Evolutionary conservation across 2,888 invertebrate genomes (phyloP).

Genomic region (Plebejus anna): DNA sequence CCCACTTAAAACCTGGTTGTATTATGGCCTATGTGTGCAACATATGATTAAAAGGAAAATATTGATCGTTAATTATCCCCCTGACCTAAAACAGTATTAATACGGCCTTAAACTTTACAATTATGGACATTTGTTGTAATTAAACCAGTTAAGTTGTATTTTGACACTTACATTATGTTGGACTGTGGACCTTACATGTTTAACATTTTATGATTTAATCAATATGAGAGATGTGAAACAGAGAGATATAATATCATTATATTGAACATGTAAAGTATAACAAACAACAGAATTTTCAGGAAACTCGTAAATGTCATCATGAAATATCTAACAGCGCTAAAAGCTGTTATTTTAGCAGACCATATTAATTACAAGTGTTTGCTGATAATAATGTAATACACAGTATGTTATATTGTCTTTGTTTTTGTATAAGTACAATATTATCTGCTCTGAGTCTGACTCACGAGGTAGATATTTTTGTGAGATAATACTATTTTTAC

Average conservation of each 20-base stretch:
- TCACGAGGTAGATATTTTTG: constrained; percentile 20
- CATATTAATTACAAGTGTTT: constrained; percentile 9
- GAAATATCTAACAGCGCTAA: not conserved
- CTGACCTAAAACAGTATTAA: constrained; percentile 10
- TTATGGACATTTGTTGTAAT: constrained; percentile 4
- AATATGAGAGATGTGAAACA: not conserved
- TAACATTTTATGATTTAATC: not conserved
- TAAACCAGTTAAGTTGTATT: not conserved
- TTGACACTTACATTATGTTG: not conserved
- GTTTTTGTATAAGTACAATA: constrained; percentile 17
- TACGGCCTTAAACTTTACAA: constrained; percentile 8
- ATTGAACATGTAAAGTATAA: not conserved
- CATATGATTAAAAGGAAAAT: not conserved
- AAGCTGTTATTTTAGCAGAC: constrained; percentile 5
- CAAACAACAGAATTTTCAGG: not conserved
- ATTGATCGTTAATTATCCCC: constrained; percentile 17
- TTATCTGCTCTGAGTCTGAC: constrained; percentile 29
- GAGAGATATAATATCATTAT: not conserved
- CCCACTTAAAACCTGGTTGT: constrained; percentile 6
- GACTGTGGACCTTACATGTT: not conserved
- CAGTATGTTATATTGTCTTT: constrained; percentile 11
- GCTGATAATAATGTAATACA: not conserved
- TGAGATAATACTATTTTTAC: constrained; percentile 23
- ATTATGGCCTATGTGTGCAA: not conserved
- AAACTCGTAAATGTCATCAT: not conserved